Evolutionary conservation across 2,113 vertebrate species (phyloP), one percentile per base, ranked within the genome.

Genomic region (Mastomys natalensis): DNA sequence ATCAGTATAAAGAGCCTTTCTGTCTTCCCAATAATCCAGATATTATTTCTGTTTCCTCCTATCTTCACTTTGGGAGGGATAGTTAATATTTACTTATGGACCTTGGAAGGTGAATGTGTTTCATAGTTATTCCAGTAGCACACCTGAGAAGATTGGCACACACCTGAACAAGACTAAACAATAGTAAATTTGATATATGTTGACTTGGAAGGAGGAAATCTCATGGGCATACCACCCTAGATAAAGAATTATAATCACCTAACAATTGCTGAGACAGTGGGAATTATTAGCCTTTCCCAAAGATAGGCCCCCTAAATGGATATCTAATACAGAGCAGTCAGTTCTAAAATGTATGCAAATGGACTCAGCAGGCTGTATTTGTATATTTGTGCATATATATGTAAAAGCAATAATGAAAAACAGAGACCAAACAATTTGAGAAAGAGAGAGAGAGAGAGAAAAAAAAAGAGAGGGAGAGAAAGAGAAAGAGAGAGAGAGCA

Each of bases 21-120:
- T 96, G 48, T 53, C n/a, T 66, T 58, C 34, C 15, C 53, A 78
- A 62, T 4, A 24, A 95, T 89, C 77, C 66, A 87, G 22, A 21
- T 87, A 64, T 62, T 92, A 82, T n/a, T 96, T 88, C 64, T 48
- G 26, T 13, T 92, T 51, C 21, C 88, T 96, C 31, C 19, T 58
- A 21, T 13, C 64, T 90, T 96, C 48, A 43, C 40, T 84, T 92
- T 55, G 53, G 45, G 66, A 74, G 1, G 2, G 11, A 74, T 77
- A 70, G 45, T 76, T 91, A 45, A 19, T 45, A 16, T 91, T 31
- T 87, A 51, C 78, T 11, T 82, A 11, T 82, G 58, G n/a, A 34
- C 31, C 3, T 95, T 66, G 74, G 51, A 97, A 80, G 51, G 12
- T 45, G 6, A 17, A 11, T 31, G 0, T 72, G 64, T 76, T 15